Evolutionary conservation across 1,140 invertebrate species (phyloP).

Genomic region (Zaprionus capensis): DNA sequence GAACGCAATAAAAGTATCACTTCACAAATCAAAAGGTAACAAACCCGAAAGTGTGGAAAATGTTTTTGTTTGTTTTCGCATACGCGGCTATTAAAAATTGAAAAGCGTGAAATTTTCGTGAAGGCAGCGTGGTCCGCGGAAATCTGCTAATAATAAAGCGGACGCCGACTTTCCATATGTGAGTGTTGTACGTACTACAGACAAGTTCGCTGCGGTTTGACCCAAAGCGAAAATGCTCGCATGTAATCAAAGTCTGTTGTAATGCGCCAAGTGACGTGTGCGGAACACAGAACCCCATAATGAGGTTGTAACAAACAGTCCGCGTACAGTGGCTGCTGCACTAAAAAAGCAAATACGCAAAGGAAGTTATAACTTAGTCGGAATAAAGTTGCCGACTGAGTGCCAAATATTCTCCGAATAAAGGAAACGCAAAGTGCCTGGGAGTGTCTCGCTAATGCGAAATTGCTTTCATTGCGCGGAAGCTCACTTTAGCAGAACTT

Average conservation of each 20-base stretch:
- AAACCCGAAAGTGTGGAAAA: constrained; percentile 40
- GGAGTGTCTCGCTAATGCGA: constrained; percentile 17
- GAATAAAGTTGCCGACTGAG: constrained; percentile 24
- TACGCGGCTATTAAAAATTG: constrained; percentile 62
- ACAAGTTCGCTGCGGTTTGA: constrained; percentile 17
- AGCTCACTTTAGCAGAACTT: constrained; percentile 15
- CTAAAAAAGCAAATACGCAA: constrained; percentile 19
- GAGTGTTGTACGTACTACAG: constrained; percentile 39
- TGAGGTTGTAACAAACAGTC: constrained; percentile 17
- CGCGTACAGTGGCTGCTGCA: neutral
- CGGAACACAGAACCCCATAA: constrained; percentile 19
- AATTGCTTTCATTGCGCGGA: constrained; percentile 25
- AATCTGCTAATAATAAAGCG: constrained; percentile 60
- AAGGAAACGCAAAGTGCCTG: constrained; percentile 21
- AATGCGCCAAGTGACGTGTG: constrained; percentile 58
- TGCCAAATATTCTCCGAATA: constrained; percentile 18
- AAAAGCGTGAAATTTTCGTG: constrained; percentile 66
- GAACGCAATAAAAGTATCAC: constrained; percentile 24
- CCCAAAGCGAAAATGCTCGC: constrained; percentile 18
- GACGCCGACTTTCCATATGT: constrained; percentile 61
- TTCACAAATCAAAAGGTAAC: constrained; percentile 51
- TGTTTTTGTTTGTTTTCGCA: constrained; percentile 59
- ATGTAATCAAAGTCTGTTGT: constrained; percentile 51
- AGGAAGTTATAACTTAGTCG: constrained; percentile 36
- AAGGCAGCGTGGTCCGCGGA: constrained; percentile 48